A percentile compares a stretch with the other conserved stretches of the same genome.
phyloP scores from a whole-genome alignment of 2,797 vertebrate genomes.

The Pampus argenteus region DNA sequence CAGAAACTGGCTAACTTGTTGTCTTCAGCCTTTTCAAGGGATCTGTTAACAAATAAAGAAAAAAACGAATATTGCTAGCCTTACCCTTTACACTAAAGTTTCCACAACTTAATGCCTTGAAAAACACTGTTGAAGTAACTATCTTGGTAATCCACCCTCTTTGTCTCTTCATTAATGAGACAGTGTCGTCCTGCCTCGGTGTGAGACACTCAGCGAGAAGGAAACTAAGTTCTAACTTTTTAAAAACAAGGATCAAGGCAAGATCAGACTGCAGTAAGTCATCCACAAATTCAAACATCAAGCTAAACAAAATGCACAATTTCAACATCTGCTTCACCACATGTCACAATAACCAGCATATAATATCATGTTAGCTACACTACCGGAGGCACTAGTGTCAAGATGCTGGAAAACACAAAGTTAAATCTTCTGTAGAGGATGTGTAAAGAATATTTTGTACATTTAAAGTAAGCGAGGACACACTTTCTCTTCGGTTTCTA shows the following conservation, averaged over 20 bases:
- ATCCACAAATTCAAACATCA: conserved; percentile 8
- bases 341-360: conserved; percentile 35
- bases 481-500: neutral
- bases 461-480: neutral
- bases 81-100: neutral
- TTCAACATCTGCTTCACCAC: conserved; percentile 26
- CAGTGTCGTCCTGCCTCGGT: neutral
- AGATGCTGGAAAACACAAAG: neutral
- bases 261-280: neutral
- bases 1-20: no score
- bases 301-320: conserved; percentile 9
- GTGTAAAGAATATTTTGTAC: neutral
- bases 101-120: neutral
- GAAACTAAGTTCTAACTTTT: neutral
- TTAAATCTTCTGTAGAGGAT: neutral
- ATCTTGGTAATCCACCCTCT: neutral
- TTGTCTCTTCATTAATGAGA: neutral
- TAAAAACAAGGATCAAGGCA: neutral
- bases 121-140: neutral
- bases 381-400: neutral
- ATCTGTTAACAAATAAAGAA: neutral
- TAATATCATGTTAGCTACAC: conserved; percentile 38
- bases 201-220: neutral
- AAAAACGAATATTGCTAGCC: neutral
- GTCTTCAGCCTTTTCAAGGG: neutral